phyloP scores from a whole-genome alignment of 2,797 vertebrate genomes.

The Gadopsis bispinosus region DNA sequence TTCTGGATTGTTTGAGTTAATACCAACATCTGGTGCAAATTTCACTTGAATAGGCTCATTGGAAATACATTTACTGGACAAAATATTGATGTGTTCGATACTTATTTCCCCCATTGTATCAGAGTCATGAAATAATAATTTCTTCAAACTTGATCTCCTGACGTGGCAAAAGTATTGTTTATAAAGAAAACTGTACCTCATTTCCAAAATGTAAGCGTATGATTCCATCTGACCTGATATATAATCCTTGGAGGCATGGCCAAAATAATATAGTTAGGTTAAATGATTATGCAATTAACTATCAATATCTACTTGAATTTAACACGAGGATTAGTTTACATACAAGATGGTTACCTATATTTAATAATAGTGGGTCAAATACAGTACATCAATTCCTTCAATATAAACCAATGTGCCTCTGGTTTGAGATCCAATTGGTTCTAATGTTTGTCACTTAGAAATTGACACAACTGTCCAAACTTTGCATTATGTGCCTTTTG shows the following conservation, averaged over 20 bases:
- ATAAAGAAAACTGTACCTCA: background rate
- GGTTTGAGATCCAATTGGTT: background rate
- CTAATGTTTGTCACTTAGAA: background rate
- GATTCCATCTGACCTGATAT: background rate
- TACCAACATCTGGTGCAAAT: too few species aligned
- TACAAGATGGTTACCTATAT: background rate
- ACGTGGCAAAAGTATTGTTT: background rate
- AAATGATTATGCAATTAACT: background rate
- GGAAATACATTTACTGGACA: too few species aligned
- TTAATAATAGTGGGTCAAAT: background rate
- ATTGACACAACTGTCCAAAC: background rate
- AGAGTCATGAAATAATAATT: background rate
- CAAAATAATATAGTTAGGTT: background rate
- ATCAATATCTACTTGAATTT: background rate
- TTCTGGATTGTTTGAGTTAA: too few species aligned
- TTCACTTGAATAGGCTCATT: too few species aligned
- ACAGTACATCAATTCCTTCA: background rate
- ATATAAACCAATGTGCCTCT: background rate
- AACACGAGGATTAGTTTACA: background rate
- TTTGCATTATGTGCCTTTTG: background rate
- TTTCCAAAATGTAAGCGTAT: background rate
- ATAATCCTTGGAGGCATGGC: background rate
- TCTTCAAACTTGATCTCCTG: background rate
- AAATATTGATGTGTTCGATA: too few species aligned
- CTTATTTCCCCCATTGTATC: too few species aligned